phyloP scores from a whole-genome alignment of 2,888 invertebrate species.

The Eupithecia tripunctaria region DNA sequence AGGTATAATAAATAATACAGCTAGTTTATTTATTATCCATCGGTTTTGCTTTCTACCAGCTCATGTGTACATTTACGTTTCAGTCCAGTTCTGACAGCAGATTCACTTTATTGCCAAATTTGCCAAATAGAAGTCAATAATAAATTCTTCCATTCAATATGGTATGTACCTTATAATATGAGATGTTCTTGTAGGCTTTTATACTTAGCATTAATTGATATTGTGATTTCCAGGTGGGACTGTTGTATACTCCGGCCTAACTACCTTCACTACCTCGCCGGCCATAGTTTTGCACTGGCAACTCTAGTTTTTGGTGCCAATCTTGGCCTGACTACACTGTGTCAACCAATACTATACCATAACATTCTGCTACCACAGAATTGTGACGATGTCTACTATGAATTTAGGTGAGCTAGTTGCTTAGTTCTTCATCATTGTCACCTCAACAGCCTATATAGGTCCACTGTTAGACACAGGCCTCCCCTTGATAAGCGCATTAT shows the following conservation, averaged over 20 bases:
- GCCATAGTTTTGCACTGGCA: slow-evolving; percentile 86
- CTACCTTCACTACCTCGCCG: slow-evolving; percentile 89
- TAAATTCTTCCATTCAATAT: slow-evolving; percentile 92
- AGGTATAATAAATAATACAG: slow-evolving; percentile 51
- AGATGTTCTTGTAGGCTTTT: not conserved
- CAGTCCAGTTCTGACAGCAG: slow-evolving; percentile 84
- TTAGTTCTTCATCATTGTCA: not conserved
- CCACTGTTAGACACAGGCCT: not conserved
- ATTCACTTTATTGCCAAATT: slow-evolving; percentile 91
- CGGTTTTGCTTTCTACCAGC: not conserved
- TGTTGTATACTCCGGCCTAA: slow-evolving; percentile 93
- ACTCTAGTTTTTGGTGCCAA: slow-evolving; percentile 90
- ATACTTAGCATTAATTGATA: not conserved
- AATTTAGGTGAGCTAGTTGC: slow-evolving; percentile 86
- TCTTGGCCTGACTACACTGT: slow-evolving; percentile 93
- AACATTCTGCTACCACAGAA: slow-evolving; percentile 91
- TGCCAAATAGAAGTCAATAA: slow-evolving; percentile 93
- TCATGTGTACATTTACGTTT: slow-evolving; percentile 34
- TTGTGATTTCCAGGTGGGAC: slow-evolving; percentile 86
- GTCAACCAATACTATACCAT: slow-evolving; percentile 90
- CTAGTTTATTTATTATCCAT: not conserved
- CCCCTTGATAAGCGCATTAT: too few relatives aligned
- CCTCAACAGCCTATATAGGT: not conserved
- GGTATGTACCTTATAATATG: slow-evolving; percentile 79
- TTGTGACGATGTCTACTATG: slow-evolving; percentile 92